These are phyloP conservation scores for Bursaphelenchus okinawaensis DNA, from an alignment of 2,888 invertebrate species.

Conservation along the genomic window DNA sequence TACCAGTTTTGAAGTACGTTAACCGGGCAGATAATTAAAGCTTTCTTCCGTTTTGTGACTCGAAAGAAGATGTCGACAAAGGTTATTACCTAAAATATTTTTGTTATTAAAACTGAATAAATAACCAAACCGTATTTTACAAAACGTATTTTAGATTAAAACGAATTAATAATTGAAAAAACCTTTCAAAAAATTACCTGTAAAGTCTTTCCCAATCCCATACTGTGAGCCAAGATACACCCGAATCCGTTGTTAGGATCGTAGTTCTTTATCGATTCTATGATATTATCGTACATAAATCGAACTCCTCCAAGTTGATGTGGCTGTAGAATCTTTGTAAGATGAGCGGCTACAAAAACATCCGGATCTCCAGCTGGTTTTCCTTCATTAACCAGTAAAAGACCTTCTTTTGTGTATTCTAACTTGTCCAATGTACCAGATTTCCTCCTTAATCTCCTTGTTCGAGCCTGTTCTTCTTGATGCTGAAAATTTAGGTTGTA, in stretches of 20 bases:
- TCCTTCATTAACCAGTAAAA: constrained; percentile 43
- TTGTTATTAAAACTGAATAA: no score
- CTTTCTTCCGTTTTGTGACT: constrained; percentile 13
- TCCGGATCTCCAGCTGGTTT: constrained; percentile 36
- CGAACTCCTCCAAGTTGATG: constrained; percentile 53
- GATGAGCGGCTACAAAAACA: constrained; percentile 39
- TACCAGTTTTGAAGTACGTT: constrained; percentile 95
- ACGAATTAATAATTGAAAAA: no score
- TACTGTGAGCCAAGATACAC: constrained; percentile 94
- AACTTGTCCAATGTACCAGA: background rate
- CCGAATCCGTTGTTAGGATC: constrained; percentile 83
- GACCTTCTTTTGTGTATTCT: constrained; percentile 23
- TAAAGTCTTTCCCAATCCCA: constrained; percentile 98
- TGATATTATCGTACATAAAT: constrained; percentile 73
- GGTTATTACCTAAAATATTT: constrained; percentile 79
- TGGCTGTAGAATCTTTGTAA: constrained; percentile 45
- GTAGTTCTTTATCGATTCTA: constrained; percentile 83
- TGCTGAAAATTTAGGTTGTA: background rate
- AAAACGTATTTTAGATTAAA: background rate
- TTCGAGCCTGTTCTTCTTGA: constrained; percentile 6
- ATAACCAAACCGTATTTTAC: no score
- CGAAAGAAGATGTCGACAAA: constrained; percentile 75
- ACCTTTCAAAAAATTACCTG: constrained; percentile 59
- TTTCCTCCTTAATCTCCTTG: background rate
- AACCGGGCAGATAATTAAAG: constrained; percentile 93